A percentile compares a stretch with the other conserved stretches of the same genome.
Conservation (phyloP, 2,113 vertebrate species). For the Suncus etruscus region DNA sequence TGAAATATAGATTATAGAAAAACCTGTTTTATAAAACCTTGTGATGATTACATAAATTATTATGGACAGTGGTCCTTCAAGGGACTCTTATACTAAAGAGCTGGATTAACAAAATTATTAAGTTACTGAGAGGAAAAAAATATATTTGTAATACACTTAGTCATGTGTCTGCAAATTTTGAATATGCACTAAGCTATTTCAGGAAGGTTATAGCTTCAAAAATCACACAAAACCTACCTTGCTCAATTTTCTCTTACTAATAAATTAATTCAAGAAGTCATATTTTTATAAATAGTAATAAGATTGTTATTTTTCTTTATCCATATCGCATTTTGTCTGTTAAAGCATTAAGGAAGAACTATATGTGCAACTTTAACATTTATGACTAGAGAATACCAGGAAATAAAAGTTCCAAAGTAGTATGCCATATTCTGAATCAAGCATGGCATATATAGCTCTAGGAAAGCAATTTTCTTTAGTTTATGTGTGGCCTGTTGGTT, state of each 20-base stretch:
- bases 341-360: slow-evolving; percentile 25
- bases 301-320: slow-evolving; percentile 56
- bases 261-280: slow-evolving; percentile 49
- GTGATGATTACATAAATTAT: slow-evolving; percentile 38
- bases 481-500: slow-evolving; percentile 70
- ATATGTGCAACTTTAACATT: slow-evolving; percentile 42
- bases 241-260: slow-evolving; percentile 43
- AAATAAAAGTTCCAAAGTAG: slow-evolving; percentile 57
- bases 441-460: slow-evolving; percentile 55
- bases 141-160: slow-evolving; percentile 2
- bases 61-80: neutral
- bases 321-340: slow-evolving; percentile 43
- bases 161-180: neutral
- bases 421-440: slow-evolving; percentile 65
- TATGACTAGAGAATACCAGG: slow-evolving; percentile 47
- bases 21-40: neutral
- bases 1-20: slow-evolving; percentile 18
- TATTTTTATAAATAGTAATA: slow-evolving; percentile 41
- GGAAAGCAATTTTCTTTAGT: slow-evolving; percentile 73
- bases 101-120: slow-evolving; percentile 12
- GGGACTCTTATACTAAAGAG: neutral
- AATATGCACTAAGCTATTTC: slow-evolving; percentile 25
- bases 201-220: slow-evolving; percentile 44
- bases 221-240: neutral
- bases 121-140: slow-evolving; percentile 21